Evolutionary conservation across 2,888 invertebrate species (phyloP), one percentile per base, ranked within the genome.

Genomic region (Mantis religiosa): DNA sequence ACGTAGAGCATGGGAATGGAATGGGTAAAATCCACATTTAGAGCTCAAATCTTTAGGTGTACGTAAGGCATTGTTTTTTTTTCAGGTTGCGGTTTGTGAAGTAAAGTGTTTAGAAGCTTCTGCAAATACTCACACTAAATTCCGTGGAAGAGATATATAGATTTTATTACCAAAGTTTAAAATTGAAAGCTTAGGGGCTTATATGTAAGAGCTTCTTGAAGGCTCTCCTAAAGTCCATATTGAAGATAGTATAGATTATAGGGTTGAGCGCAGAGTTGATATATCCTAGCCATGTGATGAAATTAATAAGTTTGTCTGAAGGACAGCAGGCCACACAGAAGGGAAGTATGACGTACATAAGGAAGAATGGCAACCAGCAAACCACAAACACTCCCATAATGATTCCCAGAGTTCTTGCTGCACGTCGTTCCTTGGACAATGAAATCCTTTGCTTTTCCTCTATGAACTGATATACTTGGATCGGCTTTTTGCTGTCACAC

Each of bases 311-410:
- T 92, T 96, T 96, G 90, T 95, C 95, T 7, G 97, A 97, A 71
- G 97, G 96, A 92, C 97, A 97, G 93, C 98, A 98, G 90, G 95
- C 95, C 20, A 95, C 94, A 92, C 98, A 98, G 93, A 98, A 98
- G 6, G 98, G 98, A 91, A 97, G 95, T 90, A 98, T 97, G 86
- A 99, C 96, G 93, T 99, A 99, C 96, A 98, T 97, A 81, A 98
- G 95, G 93, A 99, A 99, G 94, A 99, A 99, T 8, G 99, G 99
- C 90, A 99, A 94, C 99, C 99, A 99, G 93, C 99, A 99, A 14
- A 99, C 96, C 86, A 99, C 98, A 93, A 99, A 99, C 0, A 98
- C 98, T 8, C 99, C 99, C 97, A 99, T 99, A 89, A 99, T 99
- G 89, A 99, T 98, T 30, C 98, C 99, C 3, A 99, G 95, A 0